phyloP scores from a whole-genome alignment of 2,113 vertebrate genomes.

The Trachemys scripta region DNA sequence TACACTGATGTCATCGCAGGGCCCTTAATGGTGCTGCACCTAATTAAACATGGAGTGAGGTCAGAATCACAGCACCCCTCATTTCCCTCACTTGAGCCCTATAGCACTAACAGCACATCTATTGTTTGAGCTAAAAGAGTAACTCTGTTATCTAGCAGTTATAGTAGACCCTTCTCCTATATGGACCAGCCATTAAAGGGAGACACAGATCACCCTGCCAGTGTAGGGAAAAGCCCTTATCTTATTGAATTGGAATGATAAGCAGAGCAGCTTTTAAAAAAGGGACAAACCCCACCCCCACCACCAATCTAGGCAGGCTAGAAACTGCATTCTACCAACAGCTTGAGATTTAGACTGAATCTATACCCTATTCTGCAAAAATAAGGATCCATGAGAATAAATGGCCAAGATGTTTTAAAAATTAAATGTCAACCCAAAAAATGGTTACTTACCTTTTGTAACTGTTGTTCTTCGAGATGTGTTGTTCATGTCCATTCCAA shows the following conservation, averaged over 20 bases:
- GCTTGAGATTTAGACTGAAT: not conserved
- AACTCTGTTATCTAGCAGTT: not conserved
- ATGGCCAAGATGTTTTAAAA: not conserved
- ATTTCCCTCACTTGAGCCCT: not conserved
- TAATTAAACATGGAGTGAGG: not conserved
- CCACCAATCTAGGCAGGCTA: accelerated
- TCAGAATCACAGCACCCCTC: not conserved
- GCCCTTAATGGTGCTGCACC: not conserved
- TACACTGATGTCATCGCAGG: not conserved
- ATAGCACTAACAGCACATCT: not conserved
- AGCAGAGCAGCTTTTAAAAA: accelerated
- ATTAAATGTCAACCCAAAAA: not conserved
- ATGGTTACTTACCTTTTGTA: too few relatives aligned
- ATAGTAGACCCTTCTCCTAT: accelerated
- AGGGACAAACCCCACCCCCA: too few relatives aligned
- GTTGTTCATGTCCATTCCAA: too few relatives aligned
- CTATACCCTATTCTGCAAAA: accelerated
- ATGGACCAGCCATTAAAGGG: not conserved
- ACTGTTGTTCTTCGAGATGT: too few relatives aligned
- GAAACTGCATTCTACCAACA: accelerated
- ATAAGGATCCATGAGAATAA: accelerated
- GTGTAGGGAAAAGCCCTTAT: accelerated
- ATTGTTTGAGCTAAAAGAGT: not conserved
- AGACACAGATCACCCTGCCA: not conserved
- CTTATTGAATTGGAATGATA: not conserved